Evolutionary conservation across 2,797 vertebrate species (phyloP).

Genomic region (Karalla daura): DNA sequence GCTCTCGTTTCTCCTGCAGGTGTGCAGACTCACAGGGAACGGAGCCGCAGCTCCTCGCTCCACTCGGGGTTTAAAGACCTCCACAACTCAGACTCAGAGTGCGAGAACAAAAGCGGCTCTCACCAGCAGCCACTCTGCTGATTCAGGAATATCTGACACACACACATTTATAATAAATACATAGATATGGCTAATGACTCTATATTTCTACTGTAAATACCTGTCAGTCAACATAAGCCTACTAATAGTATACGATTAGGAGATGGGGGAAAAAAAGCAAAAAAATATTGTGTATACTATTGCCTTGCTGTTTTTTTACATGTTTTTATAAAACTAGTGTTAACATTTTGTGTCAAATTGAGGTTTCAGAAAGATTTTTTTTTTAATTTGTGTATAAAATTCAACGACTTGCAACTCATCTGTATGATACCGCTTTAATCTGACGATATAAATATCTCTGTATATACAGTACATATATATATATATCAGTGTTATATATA

Average conservation of each 20-base stretch:
- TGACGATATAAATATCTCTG: constrained; percentile 13
- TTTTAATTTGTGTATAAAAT: constrained; percentile 52
- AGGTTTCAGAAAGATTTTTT: constrained; percentile 42
- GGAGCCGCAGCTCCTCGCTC: constrained; percentile 33
- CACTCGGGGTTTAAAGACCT: constrained; percentile 13
- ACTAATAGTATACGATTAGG: constrained; percentile 41
- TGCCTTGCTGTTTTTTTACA: constrained; percentile 54
- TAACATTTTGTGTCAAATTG: constrained; percentile 52
- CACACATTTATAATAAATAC: no score
- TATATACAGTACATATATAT: constrained; percentile 9
- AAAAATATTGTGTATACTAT: constrained; percentile 20
- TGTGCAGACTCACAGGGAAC: constrained; percentile 33
- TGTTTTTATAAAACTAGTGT: constrained; percentile 75
- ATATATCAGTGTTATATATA: constrained; percentile 49
- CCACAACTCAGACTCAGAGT: constrained; percentile 36
- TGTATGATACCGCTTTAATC: constrained; percentile 59
- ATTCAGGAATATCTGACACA: constrained; percentile 74
- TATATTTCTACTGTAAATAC: constrained; percentile 58
- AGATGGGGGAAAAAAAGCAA: constrained; percentile 49
- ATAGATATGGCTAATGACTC: constrained; percentile 47
- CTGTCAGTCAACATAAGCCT: constrained; percentile 37
- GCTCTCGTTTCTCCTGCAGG: no score
- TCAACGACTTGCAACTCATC: constrained; percentile 34
- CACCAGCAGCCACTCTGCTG: constrained; percentile 25
- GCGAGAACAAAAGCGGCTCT: constrained; percentile 38